These are phyloP conservation scores for Tetraodon nigroviridis DNA, from an alignment of 2,113 vertebrate species.

Conservation along the genomic window DNA sequence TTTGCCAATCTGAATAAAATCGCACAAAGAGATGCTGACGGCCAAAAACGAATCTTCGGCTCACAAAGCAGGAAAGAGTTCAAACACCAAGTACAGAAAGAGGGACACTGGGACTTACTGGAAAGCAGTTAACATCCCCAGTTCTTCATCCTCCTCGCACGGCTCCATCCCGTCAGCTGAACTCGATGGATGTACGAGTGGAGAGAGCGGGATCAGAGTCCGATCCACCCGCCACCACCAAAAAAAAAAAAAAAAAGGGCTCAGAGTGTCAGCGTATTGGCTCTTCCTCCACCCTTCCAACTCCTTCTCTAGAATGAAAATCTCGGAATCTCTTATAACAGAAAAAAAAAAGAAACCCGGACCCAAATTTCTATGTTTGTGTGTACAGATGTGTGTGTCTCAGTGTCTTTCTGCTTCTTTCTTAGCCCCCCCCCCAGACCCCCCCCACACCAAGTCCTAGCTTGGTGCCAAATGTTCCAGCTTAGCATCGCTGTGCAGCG, in stretches of 20 bases:
- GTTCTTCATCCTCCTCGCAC: conserved; percentile 65
- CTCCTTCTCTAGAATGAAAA: conserved; percentile 35
- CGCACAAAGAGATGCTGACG: neutral
- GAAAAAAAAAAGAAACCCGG: conserved; percentile 41
- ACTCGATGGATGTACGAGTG: conserved; percentile 28
- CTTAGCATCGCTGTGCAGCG: conserved; percentile 60
- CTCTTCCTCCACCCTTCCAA: conserved; percentile 35
- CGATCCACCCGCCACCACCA: conserved; percentile 35
- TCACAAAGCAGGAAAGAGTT: neutral
- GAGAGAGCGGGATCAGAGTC: conserved; percentile 44
- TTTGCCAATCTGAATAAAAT: neutral
- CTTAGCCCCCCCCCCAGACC: neutral
- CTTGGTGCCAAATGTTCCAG: conserved; percentile 68
- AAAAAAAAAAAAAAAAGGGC: conserved; percentile 9
- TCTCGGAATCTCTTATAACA: conserved; percentile 47
- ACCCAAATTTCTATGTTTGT: conserved; percentile 44
- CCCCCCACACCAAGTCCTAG: conserved; percentile 31
- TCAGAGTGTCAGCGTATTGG: conserved; percentile 43
- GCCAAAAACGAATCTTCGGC: neutral
- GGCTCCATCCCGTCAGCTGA: conserved; percentile 68
- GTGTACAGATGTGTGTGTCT: conserved; percentile 29
- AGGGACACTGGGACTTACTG: conserved; percentile 71
- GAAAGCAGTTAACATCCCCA: conserved; percentile 75
- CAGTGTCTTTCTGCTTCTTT: conserved; percentile 29
- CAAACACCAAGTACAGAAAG: neutral